These are phyloP conservation scores for Trigoniulus corallinus DNA, from an alignment of 1,140 invertebrate genomes.

Conservation along the genomic window DNA sequence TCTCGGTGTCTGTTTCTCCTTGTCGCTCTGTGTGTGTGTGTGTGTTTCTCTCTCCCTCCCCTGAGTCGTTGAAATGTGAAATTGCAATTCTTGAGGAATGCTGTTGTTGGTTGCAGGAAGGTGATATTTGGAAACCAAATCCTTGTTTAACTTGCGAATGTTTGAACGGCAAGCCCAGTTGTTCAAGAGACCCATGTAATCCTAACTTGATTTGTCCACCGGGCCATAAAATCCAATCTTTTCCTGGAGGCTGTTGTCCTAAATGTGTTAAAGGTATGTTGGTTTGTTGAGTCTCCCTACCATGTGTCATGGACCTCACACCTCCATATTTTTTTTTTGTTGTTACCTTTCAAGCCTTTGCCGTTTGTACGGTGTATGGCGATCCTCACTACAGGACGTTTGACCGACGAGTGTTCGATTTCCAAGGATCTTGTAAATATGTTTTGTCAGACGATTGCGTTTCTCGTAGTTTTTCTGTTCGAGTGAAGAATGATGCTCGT, in stretches of 20 bases:
- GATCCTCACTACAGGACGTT: constrained; percentile 88
- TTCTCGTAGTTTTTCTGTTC: constrained; percentile 55
- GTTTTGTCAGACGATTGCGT: constrained; percentile 63
- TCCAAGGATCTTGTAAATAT: constrained; percentile 83
- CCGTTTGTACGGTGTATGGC: constrained; percentile 78
- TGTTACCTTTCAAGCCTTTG: constrained; percentile 40
- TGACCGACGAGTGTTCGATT: constrained; percentile 78
- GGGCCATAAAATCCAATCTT: constrained; percentile 48
- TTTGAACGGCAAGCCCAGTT: constrained; percentile 55
- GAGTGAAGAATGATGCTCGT: constrained; percentile 71
- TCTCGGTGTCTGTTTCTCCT: too few species aligned
- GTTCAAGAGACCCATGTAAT: constrained; percentile 55
- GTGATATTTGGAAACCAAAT: constrained; percentile 67
- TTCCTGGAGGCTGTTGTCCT: constrained; percentile 65
- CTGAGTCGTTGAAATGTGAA: too few species aligned
- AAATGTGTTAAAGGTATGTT: constrained; percentile 59
- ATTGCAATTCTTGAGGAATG: too few species aligned
- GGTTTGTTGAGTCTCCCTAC: neutral
- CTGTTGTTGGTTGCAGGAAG: constrained; percentile 41
- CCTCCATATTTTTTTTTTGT: neutral
- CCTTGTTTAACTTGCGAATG: constrained; percentile 71
- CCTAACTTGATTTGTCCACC: constrained; percentile 42
- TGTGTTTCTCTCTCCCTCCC: too few species aligned
- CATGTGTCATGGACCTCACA: neutral
- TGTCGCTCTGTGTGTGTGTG: too few species aligned